phyloP scores from a whole-genome alignment of 2,113 vertebrate genomes.

The Zosterops hypoxanthus region DNA sequence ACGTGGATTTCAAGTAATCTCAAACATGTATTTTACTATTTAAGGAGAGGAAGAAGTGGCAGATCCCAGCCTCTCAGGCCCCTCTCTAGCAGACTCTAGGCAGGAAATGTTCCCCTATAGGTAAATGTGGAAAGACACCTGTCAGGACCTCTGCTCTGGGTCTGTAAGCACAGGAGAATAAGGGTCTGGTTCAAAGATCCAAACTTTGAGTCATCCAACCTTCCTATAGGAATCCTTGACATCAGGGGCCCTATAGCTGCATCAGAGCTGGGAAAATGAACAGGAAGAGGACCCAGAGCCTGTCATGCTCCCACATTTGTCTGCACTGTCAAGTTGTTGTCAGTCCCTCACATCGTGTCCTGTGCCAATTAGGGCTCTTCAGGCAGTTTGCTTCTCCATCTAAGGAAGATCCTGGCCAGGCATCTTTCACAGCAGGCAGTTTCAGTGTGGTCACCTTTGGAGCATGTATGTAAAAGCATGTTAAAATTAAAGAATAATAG shows the following conservation, averaged over 20 bases:
- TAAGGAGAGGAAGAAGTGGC: neutral
- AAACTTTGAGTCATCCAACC: neutral
- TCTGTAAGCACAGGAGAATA: neutral
- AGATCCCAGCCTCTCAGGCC: neutral
- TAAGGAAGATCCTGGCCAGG: neutral
- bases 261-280: neutral
- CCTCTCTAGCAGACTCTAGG: neutral
- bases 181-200: neutral
- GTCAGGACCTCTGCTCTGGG: neutral
- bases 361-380: neutral
- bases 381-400: neutral
- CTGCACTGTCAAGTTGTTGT: neutral
- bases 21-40: neutral
- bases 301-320: neutral
- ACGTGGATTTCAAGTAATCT: neutral
- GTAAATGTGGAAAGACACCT: neutral
- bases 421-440: rapidly evolving
- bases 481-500: neutral
- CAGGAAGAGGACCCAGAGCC: neutral
- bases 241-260: neutral
- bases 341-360: neutral
- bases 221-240: neutral
- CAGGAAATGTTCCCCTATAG: neutral
- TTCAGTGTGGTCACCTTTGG: neutral
- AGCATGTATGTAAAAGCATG: neutral